Conservation (phyloP, 1,140 invertebrate genomes). For the Drosophila sp. region DNA sequence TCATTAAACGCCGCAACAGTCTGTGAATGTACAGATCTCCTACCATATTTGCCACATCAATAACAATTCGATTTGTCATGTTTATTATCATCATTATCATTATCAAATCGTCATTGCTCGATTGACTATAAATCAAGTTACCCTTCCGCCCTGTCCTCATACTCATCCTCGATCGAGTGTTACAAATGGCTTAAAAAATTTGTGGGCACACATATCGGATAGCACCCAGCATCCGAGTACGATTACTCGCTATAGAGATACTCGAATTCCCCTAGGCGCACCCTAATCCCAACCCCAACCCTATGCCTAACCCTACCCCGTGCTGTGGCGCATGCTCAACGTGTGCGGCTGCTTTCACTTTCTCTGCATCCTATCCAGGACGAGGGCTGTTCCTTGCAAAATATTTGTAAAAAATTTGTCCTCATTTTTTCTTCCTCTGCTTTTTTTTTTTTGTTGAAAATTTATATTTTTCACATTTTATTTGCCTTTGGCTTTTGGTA, state of each 20-base stretch:
- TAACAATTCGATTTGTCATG: slow-evolving; percentile 53
- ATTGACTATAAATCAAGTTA: slow-evolving; percentile 65
- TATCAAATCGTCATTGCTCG: slow-evolving; percentile 53
- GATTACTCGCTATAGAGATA: too few species aligned
- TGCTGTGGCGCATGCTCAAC: slow-evolving; percentile 44
- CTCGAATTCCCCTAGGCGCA: neutral
- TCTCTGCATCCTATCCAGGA: slow-evolving; percentile 25
- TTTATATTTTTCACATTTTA: slow-evolving; percentile 18
- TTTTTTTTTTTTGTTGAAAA: slow-evolving; percentile 3
- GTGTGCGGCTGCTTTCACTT: slow-evolving; percentile 45
- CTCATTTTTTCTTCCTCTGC: slow-evolving; percentile 22
- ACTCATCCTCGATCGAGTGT: slow-evolving; percentile 65
- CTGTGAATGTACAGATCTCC: neutral
- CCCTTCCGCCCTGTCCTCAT: neutral
- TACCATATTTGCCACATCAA: slow-evolving; percentile 20
- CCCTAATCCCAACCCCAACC: slow-evolving; percentile 33
- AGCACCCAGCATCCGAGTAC: slow-evolving; percentile 3
- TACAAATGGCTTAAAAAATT: slow-evolving; percentile 79
- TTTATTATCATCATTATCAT: slow-evolving; percentile 54
- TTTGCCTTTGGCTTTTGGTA: slow-evolving; percentile 35
- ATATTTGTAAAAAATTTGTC: slow-evolving; percentile 71
- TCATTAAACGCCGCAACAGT: slow-evolving; percentile 36
- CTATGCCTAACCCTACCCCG: slow-evolving; percentile 21
- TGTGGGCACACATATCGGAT: slow-evolving; percentile 64
- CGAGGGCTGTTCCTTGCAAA: slow-evolving; percentile 34